A percentile compares a stretch with the other conserved stretches of the same genome.
These are phyloP conservation scores for Pyrrhosoma nymphula DNA, from an alignment of 2,888 invertebrate genomes.

Conservation along the genomic window DNA sequence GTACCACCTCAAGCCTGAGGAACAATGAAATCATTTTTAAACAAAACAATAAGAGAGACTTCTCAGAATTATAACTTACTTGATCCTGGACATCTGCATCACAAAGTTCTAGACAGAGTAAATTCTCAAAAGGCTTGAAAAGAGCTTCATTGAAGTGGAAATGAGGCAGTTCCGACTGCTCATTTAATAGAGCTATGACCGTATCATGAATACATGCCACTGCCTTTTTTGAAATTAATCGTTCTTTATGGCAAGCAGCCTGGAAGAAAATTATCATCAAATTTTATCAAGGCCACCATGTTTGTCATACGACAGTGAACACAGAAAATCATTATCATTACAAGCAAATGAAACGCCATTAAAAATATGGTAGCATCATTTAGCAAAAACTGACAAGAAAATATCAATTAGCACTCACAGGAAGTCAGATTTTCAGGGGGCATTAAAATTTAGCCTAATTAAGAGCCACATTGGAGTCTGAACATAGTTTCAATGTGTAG, in stretches of 20 bases:
- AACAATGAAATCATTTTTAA: neutral
- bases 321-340: too few species aligned
- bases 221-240: slow-evolving; percentile 92
- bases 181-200: slow-evolving; percentile 91
- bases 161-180: slow-evolving; percentile 92
- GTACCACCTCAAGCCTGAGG: too few species aligned
- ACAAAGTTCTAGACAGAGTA: slow-evolving; percentile 94
- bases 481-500: too few species aligned
- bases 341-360: too few species aligned
- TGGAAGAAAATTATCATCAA: slow-evolving; percentile 75
- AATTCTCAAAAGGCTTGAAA: slow-evolving; percentile 96
- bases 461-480: too few species aligned
- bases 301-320: too few species aligned
- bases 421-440: too few species aligned
- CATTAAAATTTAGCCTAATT: too few species aligned
- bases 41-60: neutral
- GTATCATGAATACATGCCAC: slow-evolving; percentile 94
- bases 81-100: slow-evolving; percentile 93
- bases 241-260: slow-evolving; percentile 95
- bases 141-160: slow-evolving; percentile 98
- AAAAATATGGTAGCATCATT: too few species aligned
- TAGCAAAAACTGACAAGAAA: too few species aligned
- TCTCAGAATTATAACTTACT: slow-evolving; percentile 77
- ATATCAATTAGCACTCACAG: too few species aligned
- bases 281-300: too few species aligned